phyloP scores from a whole-genome alignment of 1,140 invertebrate genomes.

The Notospermus geniculatus region DNA sequence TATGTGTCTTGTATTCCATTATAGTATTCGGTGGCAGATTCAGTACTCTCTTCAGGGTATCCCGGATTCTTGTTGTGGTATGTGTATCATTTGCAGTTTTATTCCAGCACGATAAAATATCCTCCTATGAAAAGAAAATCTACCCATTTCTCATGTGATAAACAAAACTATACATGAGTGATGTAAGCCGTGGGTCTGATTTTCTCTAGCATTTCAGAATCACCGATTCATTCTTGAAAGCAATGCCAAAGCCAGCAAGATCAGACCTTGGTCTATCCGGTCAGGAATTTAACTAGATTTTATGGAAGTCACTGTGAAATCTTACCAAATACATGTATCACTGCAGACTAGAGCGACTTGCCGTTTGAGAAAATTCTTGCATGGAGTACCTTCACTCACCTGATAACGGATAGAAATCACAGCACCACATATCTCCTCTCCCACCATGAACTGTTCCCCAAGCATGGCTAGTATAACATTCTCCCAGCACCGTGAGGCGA shows the following conservation, averaged over 20 bases:
- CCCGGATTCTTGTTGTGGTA: slow-evolving; percentile 86
- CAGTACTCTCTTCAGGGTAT: slow-evolving; percentile 88
- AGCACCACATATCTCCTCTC: slow-evolving; percentile 96
- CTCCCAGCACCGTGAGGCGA: slow-evolving; percentile 96
- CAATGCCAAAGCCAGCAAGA: too few relatives aligned
- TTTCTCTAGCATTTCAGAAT: too few relatives aligned
- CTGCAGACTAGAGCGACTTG: too few relatives aligned
- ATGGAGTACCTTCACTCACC: slow-evolving; percentile 57
- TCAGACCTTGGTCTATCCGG: too few relatives aligned
- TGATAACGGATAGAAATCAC: slow-evolving; percentile 92
- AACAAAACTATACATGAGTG: background rate
- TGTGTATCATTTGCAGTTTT: slow-evolving; percentile 83
- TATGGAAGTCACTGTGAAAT: too few relatives aligned
- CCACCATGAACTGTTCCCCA: slow-evolving; percentile 96
- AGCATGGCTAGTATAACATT: slow-evolving; percentile 95
- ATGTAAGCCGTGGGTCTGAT: background rate
- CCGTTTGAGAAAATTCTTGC: background rate
- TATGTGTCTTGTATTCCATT: slow-evolving; percentile 96
- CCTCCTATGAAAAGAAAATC: slow-evolving; percentile 70
- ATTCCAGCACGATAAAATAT: slow-evolving; percentile 98
- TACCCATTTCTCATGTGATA: background rate
- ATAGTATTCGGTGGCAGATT: slow-evolving; percentile 88
- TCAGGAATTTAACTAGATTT: too few relatives aligned
- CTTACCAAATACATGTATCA: too few relatives aligned
- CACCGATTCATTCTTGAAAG: too few relatives aligned